Evolutionary conservation across 1,140 invertebrate genomes (phyloP), one percentile per base, ranked within the genome.

Genomic region (Drosophila leontia): DNA sequence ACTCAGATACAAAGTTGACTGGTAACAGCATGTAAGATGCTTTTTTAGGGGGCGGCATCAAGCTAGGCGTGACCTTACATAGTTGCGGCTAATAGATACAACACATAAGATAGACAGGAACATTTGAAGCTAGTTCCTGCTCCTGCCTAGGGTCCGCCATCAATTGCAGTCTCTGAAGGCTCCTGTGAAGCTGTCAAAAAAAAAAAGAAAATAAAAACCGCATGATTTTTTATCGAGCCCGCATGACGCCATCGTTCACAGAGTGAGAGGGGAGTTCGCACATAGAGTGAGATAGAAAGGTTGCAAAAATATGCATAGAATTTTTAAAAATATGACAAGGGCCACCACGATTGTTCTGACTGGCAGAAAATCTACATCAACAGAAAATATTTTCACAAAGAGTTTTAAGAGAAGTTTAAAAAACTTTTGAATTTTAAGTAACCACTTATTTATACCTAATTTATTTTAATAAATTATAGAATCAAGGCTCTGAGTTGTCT

Each of bases 301-400:
- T 61, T 67, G 70, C 65, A 82, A 62, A 86, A 87, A 86, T 82
- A 86, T 86, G 82, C 83, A 86, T 75, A 78, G 83, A 69, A 85
- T 85, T 79, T 80, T 81, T 53, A 75, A 70, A 68, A 59, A 80
- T 65, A 74, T 47, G 57, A 57, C 51, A 4, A n/a, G n/a, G 9
- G 23, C 7, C 13, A 55, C 12, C 13, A 55, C 12, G 41, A 19
- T n/a, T 48, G n/a, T 44, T 1, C 8, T 29, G 48, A 63, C 29
- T 13, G 4, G 11, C 12, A 34, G 19, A 19, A 75, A 39, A 80
- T 26, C 80, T 82, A 1, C 23, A 19, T 19, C 8, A 9, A 32
- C 4, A 37, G 4, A 55, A 1, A 15, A 55, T 23, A 15, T 9
- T 37, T 23, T 55, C 0, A 0, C 0, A 0, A 0, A 13, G 11